Evolutionary conservation across 2,888 invertebrate genomes (phyloP).

Genomic region (Oscheius onirici): DNA sequence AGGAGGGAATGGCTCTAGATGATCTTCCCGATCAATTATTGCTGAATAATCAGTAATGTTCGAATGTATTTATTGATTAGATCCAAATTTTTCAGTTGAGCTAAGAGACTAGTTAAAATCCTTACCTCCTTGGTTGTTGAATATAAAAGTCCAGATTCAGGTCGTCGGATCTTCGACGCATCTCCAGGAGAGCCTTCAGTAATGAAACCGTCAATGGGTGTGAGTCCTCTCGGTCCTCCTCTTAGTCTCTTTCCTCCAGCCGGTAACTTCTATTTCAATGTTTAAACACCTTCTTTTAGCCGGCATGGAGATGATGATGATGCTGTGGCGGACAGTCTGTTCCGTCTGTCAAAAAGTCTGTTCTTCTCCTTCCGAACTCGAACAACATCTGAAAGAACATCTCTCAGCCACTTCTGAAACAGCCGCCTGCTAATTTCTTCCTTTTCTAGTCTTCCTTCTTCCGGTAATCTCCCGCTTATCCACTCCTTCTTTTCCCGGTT

Average conservation of each 20-base stretch:
- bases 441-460: neutral
- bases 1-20: too few relatives aligned
- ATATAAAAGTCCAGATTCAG: constrained; percentile 14
- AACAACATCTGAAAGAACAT: constrained; percentile 64
- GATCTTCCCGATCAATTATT: too few relatives aligned
- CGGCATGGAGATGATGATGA: constrained; percentile 65
- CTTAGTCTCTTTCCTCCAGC: constrained; percentile 31
- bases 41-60: too few relatives aligned
- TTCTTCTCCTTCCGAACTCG: constrained; percentile 55
- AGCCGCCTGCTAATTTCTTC: constrained; percentile 12
- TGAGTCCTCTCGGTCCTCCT: constrained; percentile 17
- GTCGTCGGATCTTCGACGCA: constrained; percentile 35
- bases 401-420: constrained; percentile 34
- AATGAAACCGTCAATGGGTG: constrained; percentile 10
- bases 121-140: neutral
- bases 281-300: constrained; percentile 7
- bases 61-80: too few relatives aligned
- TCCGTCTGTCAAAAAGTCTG: constrained; percentile 65
- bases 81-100: too few relatives aligned
- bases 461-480: constrained; percentile 8
- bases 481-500: constrained; percentile 10
- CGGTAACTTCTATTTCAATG: neutral
- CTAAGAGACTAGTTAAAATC: too few relatives aligned
- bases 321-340: constrained; percentile 72
- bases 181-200: constrained; percentile 31